A percentile compares a stretch with the other conserved stretches of the same genome.
Evolutionary conservation across 2,888 invertebrate genomes (phyloP).

Genomic region (Catonia carolina): DNA sequence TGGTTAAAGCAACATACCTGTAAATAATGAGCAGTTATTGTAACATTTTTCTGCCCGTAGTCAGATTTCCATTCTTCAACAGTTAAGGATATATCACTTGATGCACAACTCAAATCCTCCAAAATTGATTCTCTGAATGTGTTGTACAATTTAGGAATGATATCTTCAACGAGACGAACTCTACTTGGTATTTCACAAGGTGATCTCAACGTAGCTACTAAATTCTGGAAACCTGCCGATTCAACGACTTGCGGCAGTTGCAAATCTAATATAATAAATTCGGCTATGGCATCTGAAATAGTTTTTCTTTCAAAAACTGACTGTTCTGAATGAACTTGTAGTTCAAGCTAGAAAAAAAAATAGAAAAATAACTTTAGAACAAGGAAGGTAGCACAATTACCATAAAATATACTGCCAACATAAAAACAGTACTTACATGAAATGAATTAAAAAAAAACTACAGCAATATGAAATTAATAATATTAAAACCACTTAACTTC

Average conservation of each 20-base stretch:
- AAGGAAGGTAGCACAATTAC: too few relatives aligned
- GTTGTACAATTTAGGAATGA: slow-evolving; percentile 45
- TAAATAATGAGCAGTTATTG: slow-evolving; percentile 44
- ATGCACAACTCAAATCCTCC: slow-evolving; percentile 35
- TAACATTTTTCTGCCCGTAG: slow-evolving; percentile 41
- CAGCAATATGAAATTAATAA: too few relatives aligned
- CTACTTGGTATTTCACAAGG: slow-evolving; percentile 47
- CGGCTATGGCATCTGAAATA: slow-evolving; percentile 45
- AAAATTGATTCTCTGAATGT: slow-evolving; percentile 42
- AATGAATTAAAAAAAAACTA: too few relatives aligned
- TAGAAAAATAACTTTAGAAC: too few relatives aligned
- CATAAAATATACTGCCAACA: too few relatives aligned
- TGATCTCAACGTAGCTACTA: slow-evolving; percentile 44
- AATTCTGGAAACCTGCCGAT: slow-evolving; percentile 45
- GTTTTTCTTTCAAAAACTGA: slow-evolving; percentile 39
- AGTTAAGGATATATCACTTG: slow-evolving; percentile 42
- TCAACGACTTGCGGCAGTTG: slow-evolving; percentile 46
- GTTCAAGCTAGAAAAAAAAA: too few relatives aligned
- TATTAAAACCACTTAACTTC: too few relatives aligned
- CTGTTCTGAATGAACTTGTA: not conserved
- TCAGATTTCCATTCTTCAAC: slow-evolving; percentile 45
- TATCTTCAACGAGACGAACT: slow-evolving; percentile 44
- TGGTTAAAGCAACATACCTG: slow-evolving; percentile 32
- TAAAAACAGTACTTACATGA: too few relatives aligned
- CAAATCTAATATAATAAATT: slow-evolving; percentile 45